A percentile compares a stretch with the other conserved stretches of the same genome.
phyloP scores from a whole-genome alignment of 2,113 vertebrate genomes.

The Lepus timidus region DNA sequence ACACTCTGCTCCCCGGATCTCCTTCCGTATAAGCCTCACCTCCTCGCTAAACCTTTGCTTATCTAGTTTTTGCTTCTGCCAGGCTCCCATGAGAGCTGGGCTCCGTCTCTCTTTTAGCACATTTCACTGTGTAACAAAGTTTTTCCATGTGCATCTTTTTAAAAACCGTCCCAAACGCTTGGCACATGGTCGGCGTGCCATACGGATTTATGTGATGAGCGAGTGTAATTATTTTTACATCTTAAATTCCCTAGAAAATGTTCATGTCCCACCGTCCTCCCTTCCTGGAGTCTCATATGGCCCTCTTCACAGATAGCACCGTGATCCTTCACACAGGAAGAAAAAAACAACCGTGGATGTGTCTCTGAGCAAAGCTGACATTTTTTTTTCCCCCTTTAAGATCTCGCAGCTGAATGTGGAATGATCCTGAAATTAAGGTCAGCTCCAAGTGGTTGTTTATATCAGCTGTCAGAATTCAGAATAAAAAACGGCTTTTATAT shows the following conservation, averaged over 20 bases:
- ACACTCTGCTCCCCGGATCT: rapidly evolving
- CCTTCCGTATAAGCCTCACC: not conserved
- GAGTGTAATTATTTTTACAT: not conserved
- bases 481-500: conserved; percentile 67
- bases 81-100: not conserved
- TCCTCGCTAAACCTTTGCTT: not conserved
- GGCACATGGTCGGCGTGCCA: not conserved
- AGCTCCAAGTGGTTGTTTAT: conserved; percentile 52
- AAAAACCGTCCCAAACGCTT: not conserved
- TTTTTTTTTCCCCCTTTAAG: conserved; percentile 49
- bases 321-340: not conserved
- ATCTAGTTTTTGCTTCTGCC: not conserved
- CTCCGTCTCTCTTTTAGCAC: not conserved
- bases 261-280: rapidly evolving
- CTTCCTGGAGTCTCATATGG: not conserved
- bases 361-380: not conserved
- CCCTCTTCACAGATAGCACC: not conserved
- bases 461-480: conserved; percentile 54
- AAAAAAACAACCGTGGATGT: not conserved
- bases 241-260: not conserved
- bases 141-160: not conserved
- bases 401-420: conserved; percentile 46
- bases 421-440: conserved; percentile 76
- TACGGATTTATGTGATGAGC: not conserved
- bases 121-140: not conserved